Percentiles rank a stretch among this genome's conserved stretches.
Conservation (phyloP, 2,797 vertebrate species). For the Anolis apletophallus region DNA sequence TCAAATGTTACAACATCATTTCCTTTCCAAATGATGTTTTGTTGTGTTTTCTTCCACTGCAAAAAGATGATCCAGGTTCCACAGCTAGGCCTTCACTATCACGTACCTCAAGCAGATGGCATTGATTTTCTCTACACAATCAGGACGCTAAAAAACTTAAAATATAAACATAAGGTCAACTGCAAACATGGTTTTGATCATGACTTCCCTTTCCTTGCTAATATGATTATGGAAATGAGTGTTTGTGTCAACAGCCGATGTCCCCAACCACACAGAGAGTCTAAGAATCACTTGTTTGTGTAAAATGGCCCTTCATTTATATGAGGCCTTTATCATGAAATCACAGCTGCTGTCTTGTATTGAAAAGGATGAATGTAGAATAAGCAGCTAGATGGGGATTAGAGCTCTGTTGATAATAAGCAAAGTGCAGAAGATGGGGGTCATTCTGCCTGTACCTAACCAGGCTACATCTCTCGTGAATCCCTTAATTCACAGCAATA, state of each 20-base stretch:
- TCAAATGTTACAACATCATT: not conserved
- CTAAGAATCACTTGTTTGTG: not conserved
- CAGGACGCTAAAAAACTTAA: too few relatives aligned
- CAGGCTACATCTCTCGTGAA: not conserved
- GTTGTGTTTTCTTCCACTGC: not conserved
- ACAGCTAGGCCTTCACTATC: not conserved
- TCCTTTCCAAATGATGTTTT: not conserved
- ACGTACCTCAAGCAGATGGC: not conserved
- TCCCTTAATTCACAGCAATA: not conserved
- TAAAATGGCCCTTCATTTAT: not conserved
- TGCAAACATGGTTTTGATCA: not conserved
- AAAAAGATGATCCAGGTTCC: not conserved
- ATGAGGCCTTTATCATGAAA: not conserved
- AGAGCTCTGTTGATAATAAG: not conserved
- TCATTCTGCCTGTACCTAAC: not conserved
- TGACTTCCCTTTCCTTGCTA: not conserved
- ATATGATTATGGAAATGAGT: not conserved
- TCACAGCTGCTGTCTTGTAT: not conserved
- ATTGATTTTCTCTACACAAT: not conserved
- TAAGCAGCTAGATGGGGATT: not conserved
- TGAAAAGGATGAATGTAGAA: not conserved
- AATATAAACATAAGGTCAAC: not conserved
- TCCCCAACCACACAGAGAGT: not conserved
- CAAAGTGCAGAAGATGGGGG: not conserved
- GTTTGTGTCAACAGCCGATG: not conserved